Evolutionary conservation across 1,140 invertebrate genomes (phyloP).

Genomic region (Sycophaga agraensis): DNA sequence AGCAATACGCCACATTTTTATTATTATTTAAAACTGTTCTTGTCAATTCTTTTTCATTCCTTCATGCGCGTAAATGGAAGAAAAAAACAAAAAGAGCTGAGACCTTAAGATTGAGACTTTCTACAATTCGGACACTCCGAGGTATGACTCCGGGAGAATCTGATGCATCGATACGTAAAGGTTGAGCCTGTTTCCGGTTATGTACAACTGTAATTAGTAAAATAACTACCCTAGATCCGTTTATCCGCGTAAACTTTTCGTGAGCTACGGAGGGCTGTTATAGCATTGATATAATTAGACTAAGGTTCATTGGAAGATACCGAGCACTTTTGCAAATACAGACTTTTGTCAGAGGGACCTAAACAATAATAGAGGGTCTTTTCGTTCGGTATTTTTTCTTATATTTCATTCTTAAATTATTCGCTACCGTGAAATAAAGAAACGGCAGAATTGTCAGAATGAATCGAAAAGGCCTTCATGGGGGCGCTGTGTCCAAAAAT

Average conservation of each 20-base stretch:
- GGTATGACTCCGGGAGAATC: neutral
- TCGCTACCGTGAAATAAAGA: neutral
- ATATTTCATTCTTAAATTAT: constrained; percentile 2
- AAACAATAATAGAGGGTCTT: neutral
- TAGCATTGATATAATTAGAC: neutral
- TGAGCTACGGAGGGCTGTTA: neutral
- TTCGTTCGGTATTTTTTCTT: neutral
- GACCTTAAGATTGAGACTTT: too few relatives aligned
- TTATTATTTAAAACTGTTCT: constrained; percentile 13
- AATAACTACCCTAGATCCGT: neutral
- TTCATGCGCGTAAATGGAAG: constrained; percentile 10
- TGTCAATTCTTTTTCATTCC: constrained; percentile 28
- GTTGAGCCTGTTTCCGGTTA: constrained; percentile 18
- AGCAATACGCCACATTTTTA: constrained; percentile 29
- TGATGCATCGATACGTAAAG: constrained; percentile 29
- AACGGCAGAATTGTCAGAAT: neutral
- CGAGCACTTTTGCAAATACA: neutral
- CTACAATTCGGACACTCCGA: constrained; percentile 7
- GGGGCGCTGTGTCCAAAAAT: constrained; percentile 15
- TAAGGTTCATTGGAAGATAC: neutral
- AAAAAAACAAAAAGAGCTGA: constrained; percentile 11
- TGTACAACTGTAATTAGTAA: neutral
- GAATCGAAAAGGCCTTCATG: constrained; percentile 9
- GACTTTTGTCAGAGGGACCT: constrained; percentile 9
- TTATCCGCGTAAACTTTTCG: neutral